Evolutionary conservation across 2,888 invertebrate species (phyloP).

Genomic region (Leucania comma): DNA sequence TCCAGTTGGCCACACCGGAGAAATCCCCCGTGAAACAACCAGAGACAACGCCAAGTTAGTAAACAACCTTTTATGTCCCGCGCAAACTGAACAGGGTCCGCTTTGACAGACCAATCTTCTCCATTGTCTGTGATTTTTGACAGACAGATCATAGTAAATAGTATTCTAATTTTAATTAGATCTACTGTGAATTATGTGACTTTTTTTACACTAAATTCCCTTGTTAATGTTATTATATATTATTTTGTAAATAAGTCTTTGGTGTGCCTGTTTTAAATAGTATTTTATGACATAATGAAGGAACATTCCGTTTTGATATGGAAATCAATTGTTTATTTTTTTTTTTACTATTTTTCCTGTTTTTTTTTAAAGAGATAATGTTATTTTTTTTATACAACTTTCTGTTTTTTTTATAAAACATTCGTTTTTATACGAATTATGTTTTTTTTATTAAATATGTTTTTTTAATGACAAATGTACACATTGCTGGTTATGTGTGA

Average conservation of each 20-base stretch:
- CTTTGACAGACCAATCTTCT: constrained; percentile 48
- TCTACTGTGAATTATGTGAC: too few relatives aligned
- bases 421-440: not conserved
- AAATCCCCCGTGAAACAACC: constrained; percentile 80
- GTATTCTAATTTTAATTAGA: too few relatives aligned
- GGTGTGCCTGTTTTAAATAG: too few relatives aligned
- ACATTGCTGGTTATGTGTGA: not conserved
- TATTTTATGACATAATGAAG: constrained; percentile 4
- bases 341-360: not conserved
- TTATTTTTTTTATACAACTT: not conserved
- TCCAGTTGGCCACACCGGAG: constrained; percentile 83
- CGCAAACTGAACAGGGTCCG: constrained; percentile 13
- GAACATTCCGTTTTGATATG: not conserved
- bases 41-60: constrained; percentile 73
- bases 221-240: too few relatives aligned
- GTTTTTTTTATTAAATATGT: not conserved
- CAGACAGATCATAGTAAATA: not conserved
- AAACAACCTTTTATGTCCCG: constrained; percentile 13
- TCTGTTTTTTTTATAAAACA: not conserved
- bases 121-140: constrained; percentile 35
- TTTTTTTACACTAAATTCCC: too few relatives aligned
- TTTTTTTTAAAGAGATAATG: not conserved
- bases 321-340: not conserved
- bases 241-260: too few relatives aligned
- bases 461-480: not conserved